These are phyloP conservation scores for Gorsachius magnificus DNA, from an alignment of 2,797 vertebrate species.

Conservation along the genomic window DNA sequence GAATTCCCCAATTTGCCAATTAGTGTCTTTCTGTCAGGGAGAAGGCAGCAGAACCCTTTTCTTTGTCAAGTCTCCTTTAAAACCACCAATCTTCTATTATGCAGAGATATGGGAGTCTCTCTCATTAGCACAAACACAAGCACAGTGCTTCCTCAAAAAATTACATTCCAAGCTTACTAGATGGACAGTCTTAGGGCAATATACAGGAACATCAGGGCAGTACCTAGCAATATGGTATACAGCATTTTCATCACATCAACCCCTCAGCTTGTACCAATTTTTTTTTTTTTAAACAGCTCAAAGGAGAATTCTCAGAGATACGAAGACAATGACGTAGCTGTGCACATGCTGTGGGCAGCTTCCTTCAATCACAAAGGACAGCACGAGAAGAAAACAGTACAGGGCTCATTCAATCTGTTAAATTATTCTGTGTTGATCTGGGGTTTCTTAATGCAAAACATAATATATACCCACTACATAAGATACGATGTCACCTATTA, in stretches of 20 bases:
- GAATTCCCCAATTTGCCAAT: slow-evolving; percentile 4
- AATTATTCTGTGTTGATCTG: not conserved
- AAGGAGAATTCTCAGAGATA: not conserved
- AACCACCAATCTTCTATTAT: not conserved
- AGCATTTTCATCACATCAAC: not conserved
- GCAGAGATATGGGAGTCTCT: not conserved
- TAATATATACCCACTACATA: not conserved
- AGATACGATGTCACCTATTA: not conserved
- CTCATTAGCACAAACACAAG: not conserved
- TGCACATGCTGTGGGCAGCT: not conserved
- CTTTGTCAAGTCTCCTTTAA: not conserved
- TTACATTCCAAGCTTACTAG: not conserved
- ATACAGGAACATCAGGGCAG: not conserved
- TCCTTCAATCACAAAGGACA: not conserved
- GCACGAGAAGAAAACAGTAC: not conserved
- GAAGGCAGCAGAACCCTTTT: not conserved
- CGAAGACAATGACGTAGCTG: not conserved
- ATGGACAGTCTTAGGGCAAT: not conserved
- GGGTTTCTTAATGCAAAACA: not conserved
- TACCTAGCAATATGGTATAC: fast-evolving
- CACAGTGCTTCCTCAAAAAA: not conserved
- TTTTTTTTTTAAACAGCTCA: not conserved
- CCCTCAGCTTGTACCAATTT: not conserved
- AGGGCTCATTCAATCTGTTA: not conserved
- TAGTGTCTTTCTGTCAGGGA: not conserved